Evolutionary conservation across 2,888 invertebrate genomes (phyloP), one percentile per base, ranked within the genome.

Genomic region (Eupelmus urozonus): DNA sequence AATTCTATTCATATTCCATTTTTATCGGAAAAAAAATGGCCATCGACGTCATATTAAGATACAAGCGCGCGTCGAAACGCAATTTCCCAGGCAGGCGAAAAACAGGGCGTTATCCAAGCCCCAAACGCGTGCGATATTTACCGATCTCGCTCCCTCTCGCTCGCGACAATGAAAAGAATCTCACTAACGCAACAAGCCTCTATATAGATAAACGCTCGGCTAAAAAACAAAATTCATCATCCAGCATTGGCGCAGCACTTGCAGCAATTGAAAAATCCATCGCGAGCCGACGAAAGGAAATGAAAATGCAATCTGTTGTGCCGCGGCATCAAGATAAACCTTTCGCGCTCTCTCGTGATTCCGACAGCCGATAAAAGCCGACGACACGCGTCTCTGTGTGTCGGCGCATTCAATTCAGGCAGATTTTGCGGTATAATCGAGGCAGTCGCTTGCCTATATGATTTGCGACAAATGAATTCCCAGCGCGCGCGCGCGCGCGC

Each of bases 401-500:
- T 62, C 60, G 5, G 3, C 40, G 34, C 66, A 53, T 66, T 66
- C 51, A 49, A 66, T 66, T 53, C 53, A 45, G 51, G 29, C 20
- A 20, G 53, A 53, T 66, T 53, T 66, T n/a, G 34, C 66, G 53
- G 20, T 53, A 53, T 53, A 49, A 66, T 66, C 66, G 53, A 13
- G 29, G 53, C 66, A 34, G 51, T 45, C 49, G 53, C 53, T 20
- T 2, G 53, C 51, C n/a, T 66, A 51, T 34, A 66, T 66, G 66
- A 66, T 66, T 53, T 66, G 66, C 66, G 66, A 66, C 66, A 66
- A 66, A 66, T 66, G 66, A 66, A 66, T 66, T 66, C 66, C 66
- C 66, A 34, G 34, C 51, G 51, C 51, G 27, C 34, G 45, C 40
- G 34, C 60, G 55, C 7, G n/a, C 40, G 27, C 60, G 34, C 45